phyloP scores from a whole-genome alignment of 2,797 vertebrate genomes.

The Spondyliosoma cantharus region DNA sequence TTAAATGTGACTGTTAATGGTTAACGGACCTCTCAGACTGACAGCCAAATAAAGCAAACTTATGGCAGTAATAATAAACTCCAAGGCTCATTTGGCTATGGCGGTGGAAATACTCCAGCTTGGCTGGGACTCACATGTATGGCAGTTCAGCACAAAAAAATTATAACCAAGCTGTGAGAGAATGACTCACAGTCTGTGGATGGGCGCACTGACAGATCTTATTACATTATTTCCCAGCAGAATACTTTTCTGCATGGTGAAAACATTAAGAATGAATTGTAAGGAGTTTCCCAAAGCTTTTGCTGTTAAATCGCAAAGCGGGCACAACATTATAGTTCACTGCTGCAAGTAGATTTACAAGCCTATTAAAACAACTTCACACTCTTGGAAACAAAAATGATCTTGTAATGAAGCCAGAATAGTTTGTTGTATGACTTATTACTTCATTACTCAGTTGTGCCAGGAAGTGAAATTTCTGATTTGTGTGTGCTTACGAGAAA shows the following conservation, averaged over 20 bases:
- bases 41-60: neutral
- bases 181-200: constrained; percentile 74
- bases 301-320: constrained; percentile 17
- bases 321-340: constrained; percentile 16
- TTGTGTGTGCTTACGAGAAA: constrained; percentile 26
- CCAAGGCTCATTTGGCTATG: constrained; percentile 17
- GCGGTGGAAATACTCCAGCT: constrained; percentile 19
- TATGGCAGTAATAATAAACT: constrained; percentile 30
- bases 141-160: constrained; percentile 37
- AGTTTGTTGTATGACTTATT: neutral
- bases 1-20: constrained; percentile 11
- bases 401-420: constrained; percentile 27
- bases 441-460: constrained; percentile 51
- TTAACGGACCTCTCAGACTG: constrained; percentile 25
- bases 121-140: constrained; percentile 40
- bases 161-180: constrained; percentile 32
- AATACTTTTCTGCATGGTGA: constrained; percentile 47
- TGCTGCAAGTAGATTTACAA: constrained; percentile 45
- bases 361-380: constrained; percentile 32
- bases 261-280: constrained; percentile 54
- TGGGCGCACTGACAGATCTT: constrained; percentile 45
- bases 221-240: constrained; percentile 73
- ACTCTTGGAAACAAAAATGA: constrained; percentile 37
- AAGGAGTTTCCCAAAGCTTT: constrained; percentile 45
- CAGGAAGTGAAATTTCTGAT: constrained; percentile 41